Conservation (phyloP, 1,140 invertebrate species). For the Eueides isabella region DNA sequence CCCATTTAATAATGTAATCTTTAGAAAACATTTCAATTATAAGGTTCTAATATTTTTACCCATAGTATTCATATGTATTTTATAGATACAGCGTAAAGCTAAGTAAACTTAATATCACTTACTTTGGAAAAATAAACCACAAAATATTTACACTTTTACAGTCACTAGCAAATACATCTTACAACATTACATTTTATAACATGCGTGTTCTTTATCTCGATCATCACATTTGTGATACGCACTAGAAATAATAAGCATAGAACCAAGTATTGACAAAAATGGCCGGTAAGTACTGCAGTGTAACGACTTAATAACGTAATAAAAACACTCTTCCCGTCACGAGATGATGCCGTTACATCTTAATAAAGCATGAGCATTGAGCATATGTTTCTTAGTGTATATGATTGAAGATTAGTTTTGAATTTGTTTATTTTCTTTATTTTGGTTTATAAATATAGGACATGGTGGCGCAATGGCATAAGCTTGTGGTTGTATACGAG, state of each 20-base stretch:
- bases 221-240: neutral
- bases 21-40: no score
- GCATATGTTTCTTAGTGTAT: neutral
- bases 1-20: no score
- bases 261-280: slow-evolving; percentile 44
- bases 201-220: neutral
- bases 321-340: slow-evolving; percentile 42
- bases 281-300: slow-evolving; percentile 23
- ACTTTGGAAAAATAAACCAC: neutral
- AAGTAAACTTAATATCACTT: no score
- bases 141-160: neutral
- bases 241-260: slow-evolving; percentile 21
- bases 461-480: no score
- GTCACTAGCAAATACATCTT: neutral
- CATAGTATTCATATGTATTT: no score
- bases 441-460: no score
- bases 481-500: no score
- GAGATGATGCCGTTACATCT: slow-evolving; percentile 64
- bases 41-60: no score
- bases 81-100: no score
- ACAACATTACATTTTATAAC: neutral
- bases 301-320: slow-evolving; percentile 49
- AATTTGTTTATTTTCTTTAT: neutral
- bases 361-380: slow-evolving; percentile 18
- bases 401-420: neutral